Conservation (phyloP, 2,888 invertebrate genomes). For the Tipula unca region DNA sequence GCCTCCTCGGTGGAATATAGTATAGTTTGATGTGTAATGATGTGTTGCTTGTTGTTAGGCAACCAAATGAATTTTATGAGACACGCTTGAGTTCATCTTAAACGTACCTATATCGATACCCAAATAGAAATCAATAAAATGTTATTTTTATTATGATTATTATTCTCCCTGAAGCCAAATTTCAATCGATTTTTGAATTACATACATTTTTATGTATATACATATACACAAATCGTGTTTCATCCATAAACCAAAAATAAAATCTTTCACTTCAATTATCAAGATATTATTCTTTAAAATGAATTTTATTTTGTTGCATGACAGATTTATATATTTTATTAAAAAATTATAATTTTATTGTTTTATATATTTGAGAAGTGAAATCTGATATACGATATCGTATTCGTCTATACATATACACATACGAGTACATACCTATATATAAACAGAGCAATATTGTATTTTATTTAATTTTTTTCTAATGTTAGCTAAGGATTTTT, state of each 20-base stretch:
- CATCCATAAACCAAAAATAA: neutral
- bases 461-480: neutral
- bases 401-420: too few relatives aligned
- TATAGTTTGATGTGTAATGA: too few relatives aligned
- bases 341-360: neutral
- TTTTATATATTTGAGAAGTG: neutral
- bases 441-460: neutral
- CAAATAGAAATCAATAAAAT: neutral
- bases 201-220: neutral
- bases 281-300: neutral
- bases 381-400: neutral
- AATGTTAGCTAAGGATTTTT: neutral
- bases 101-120: neutral
- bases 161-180: neutral
- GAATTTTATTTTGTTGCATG: neutral
- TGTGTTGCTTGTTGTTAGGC: too few relatives aligned
- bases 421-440: too few relatives aligned
- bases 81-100: too few relatives aligned
- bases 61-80: too few relatives aligned
- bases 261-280: neutral
- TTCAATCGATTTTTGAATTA: neutral
- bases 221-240: neutral
- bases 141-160: neutral
- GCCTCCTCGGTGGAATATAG: too few relatives aligned
- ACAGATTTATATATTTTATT: neutral